phyloP scores from a whole-genome alignment of 2,888 invertebrate species.

The Drosophila koepferae region DNA sequence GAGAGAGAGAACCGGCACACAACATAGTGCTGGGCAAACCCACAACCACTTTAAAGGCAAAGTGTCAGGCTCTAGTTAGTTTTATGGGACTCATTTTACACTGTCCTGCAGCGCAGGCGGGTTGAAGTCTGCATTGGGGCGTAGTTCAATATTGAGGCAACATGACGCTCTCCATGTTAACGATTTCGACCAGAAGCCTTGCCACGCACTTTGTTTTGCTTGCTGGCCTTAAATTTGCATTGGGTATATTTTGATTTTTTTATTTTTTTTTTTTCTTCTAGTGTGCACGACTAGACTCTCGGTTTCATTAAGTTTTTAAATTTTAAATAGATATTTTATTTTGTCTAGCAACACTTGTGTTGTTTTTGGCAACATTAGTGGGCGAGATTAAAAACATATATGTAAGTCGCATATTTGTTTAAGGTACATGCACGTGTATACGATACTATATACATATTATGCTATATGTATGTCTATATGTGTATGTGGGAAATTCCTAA shows the following conservation, averaged over 20 bases:
- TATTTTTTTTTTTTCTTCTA: background rate
- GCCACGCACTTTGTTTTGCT: constrained; percentile 32
- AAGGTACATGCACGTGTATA: constrained; percentile 4
- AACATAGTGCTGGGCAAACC: background rate
- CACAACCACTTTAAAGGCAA: constrained; percentile 37
- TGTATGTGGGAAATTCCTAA: constrained; percentile 21
- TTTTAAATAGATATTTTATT: background rate
- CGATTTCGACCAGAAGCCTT: constrained; percentile 17
- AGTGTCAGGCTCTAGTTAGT: constrained; percentile 70
- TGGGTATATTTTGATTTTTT: background rate
- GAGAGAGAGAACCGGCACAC: background rate
- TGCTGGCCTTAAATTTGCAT: background rate
- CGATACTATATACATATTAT: background rate
- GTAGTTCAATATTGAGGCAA: constrained; percentile 45
- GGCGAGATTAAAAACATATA: constrained; percentile 22
- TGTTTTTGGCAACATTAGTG: constrained; percentile 18
- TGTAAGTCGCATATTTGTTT: constrained; percentile 12
- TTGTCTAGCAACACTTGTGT: constrained; percentile 5
- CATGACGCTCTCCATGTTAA: constrained; percentile 35
- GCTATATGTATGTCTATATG: background rate
- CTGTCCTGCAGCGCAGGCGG: constrained; percentile 63
- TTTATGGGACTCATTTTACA: constrained; percentile 71
- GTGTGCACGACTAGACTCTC: background rate
- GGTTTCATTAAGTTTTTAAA: background rate
- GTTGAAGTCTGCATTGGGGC: constrained; percentile 47